A percentile compares a stretch with the other conserved stretches of the same genome.
phyloP scores from a whole-genome alignment of 2,888 invertebrate species.

The Entomobrya multifasciata region DNA sequence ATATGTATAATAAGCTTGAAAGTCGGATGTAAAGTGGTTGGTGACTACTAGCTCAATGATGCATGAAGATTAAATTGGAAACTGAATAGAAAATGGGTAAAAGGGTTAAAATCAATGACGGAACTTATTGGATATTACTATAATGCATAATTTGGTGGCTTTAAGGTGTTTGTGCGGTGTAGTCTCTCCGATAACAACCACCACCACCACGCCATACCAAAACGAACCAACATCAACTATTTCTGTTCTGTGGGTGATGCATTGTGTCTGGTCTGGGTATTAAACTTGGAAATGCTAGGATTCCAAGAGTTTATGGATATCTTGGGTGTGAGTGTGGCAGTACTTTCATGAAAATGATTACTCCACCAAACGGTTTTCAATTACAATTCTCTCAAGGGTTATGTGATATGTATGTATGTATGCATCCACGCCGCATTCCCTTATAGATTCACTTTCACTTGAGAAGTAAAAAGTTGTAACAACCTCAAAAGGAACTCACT shows the following conservation, averaged over 20 bases:
- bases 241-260: no score
- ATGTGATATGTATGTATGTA: background rate
- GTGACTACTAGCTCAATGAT: slow-evolving; percentile 38
- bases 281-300: background rate
- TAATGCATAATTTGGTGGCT: slow-evolving; percentile 2
- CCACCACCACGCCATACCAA: no score
- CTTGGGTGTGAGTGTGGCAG: background rate
- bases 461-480: background rate
- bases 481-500: slow-evolving; percentile 36
- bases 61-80: slow-evolving; percentile 61
- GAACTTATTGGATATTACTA: slow-evolving; percentile 24
- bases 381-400: slow-evolving; percentile 56
- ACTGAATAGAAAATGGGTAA: slow-evolving; percentile 40
- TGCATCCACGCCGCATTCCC: background rate
- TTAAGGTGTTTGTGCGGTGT: background rate
- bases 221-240: no score
- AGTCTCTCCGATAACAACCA: background rate
- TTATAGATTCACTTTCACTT: background rate
- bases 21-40: background rate
- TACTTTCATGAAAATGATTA: slow-evolving; percentile 46
- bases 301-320: slow-evolving; percentile 19
- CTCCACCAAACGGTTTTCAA: slow-evolving; percentile 54
- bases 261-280: background rate
- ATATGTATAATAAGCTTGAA: no score
- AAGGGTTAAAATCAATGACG: slow-evolving; percentile 49